Conservation (phyloP, 2,113 vertebrate species). For the Mionectes macconnelli region DNA sequence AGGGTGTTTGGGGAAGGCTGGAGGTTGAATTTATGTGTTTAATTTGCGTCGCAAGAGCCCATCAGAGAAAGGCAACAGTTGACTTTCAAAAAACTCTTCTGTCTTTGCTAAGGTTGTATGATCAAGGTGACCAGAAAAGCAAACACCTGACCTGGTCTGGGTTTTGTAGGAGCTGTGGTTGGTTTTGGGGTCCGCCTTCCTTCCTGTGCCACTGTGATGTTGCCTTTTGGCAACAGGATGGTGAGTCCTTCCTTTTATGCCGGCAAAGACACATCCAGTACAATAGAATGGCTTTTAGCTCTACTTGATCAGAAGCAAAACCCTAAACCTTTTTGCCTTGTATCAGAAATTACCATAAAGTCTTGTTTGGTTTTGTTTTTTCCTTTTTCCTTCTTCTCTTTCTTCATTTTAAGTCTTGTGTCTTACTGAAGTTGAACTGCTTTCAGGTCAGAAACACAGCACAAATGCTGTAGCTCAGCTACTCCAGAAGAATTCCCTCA, state of each 20-base stretch:
- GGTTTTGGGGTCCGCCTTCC: too few relatives aligned
- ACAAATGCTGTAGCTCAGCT: background rate
- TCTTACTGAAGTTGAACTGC: background rate
- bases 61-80: background rate
- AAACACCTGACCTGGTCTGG: background rate
- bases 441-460: background rate
- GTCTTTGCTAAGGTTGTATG: background rate
- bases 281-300: background rate
- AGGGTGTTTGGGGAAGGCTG: background rate
- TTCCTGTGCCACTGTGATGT: background rate
- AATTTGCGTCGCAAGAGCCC: background rate
- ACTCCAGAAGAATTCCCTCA: background rate
- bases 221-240: background rate
- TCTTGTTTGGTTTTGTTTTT: rapidly evolving
- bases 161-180: background rate
- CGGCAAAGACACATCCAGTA: background rate
- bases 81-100: background rate
- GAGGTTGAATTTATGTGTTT: too few relatives aligned
- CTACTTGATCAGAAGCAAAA: background rate
- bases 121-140: background rate
- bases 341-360: background rate
- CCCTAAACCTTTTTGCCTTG: background rate
- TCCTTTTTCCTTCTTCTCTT: background rate
- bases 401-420: background rate
- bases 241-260: background rate